Base-by-base conservation (phyloP, 2,888 invertebrate genomes). In the Polyploca ridens region DNA sequence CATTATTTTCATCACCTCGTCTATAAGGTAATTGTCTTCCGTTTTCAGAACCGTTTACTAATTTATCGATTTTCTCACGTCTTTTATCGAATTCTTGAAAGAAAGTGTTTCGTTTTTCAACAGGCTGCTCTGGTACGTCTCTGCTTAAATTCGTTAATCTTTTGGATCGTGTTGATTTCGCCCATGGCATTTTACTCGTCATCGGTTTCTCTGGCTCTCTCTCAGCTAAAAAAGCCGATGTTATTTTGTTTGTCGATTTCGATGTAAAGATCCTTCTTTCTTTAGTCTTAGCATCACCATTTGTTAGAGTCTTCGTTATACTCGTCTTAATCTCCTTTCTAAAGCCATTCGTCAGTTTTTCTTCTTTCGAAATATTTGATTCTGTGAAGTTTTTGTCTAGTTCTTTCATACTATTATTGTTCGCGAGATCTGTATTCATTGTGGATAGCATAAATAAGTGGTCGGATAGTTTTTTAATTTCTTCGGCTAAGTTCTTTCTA, bases 401-500 rank as follows among this genome's bases (percentile, higher is more conserved):
- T 79, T 94, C 91, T 64, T 90, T 92, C 58, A 79, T 76, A 72
- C 81, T 91, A 69, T 93, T 93, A 70, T 94, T 93, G 73, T 94
- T 94, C 6, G 91, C 88, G 72, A 94, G 79, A 79, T 94, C 94
- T 2, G 94, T 94, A 73, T 96, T 95, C 88, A 96, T 96, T 59
- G 96, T 96, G 0, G 96, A 96, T 57, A 96, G 84, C 94, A 96
- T 95, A 66, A 95, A 95, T 41, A 97, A 89, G 81, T 97, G 97
- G 81, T 97, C 97, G 0, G 97, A 97, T 0, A 98, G 87, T 87
- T 97, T 97, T 73, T 97, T 96, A 71, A 98, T 98, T 89, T 98
- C 97, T 78, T 97, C 97, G 0, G 97, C 97, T 66, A 97, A 90
- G 78, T 96, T 96, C 67, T 96, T 95, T 66, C 96, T 93, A 65